Evolutionary conservation across 2,888 invertebrate species (phyloP).

Genomic region (Selenia dentaria): DNA sequence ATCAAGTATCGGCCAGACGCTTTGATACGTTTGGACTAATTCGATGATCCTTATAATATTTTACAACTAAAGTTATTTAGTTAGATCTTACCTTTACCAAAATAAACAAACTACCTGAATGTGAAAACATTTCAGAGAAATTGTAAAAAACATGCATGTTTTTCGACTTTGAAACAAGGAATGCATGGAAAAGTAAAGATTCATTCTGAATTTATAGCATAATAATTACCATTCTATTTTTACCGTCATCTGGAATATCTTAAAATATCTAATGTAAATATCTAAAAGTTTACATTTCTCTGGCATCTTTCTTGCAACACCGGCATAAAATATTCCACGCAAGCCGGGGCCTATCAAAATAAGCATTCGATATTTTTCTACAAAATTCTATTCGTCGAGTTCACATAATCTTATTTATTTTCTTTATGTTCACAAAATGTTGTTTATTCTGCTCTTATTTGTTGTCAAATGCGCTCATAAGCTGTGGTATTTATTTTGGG

Average conservation of each 20-base stretch:
- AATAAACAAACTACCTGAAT: no score
- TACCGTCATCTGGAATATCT: conserved; percentile 9
- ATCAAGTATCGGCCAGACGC: no score
- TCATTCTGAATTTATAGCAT: conserved; percentile 9
- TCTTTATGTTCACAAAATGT: neutral
- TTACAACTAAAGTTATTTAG: no score
- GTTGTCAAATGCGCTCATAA: conserved; percentile 15
- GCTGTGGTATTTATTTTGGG: conserved; percentile 15
- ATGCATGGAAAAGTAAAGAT: neutral
- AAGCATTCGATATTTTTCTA: conserved; percentile 14
- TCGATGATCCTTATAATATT: no score
- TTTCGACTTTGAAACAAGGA: neutral
- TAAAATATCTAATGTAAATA: conserved; percentile 13
- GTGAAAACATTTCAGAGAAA: no score
- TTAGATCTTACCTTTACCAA: no score
- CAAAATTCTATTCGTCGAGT: conserved; percentile 7
- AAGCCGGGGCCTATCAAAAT: conserved; percentile 12
- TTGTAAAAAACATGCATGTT: neutral
- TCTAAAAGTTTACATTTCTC: conserved; percentile 18
- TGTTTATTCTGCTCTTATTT: conserved; percentile 18
- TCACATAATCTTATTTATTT: conserved; percentile 9
- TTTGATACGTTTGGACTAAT: no score
- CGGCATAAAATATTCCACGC: conserved; percentile 2
- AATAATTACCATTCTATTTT: conserved; percentile 15
- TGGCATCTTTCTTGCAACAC: conserved; percentile 17